Conservation (phyloP, 2,797 vertebrate genomes). For the Anas georgica region DNA sequence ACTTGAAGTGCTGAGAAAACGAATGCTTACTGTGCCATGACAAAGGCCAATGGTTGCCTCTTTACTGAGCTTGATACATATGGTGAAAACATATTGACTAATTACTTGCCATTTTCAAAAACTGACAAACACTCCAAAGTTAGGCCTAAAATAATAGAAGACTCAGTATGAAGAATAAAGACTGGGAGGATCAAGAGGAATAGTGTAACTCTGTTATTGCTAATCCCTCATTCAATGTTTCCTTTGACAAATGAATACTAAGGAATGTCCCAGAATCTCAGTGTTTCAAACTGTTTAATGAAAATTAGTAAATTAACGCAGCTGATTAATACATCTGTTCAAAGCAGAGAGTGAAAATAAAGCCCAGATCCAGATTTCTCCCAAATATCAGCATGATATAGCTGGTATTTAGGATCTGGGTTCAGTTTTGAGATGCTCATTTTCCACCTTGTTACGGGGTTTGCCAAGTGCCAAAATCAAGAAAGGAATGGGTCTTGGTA, state of each 20-base stretch:
- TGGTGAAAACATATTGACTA: constrained; percentile 67
- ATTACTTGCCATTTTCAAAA: constrained; percentile 72
- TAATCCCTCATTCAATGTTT: constrained; percentile 1
- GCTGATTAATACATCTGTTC: background rate
- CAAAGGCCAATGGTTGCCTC: constrained; percentile 65
- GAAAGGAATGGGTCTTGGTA: background rate
- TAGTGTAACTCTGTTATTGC: background rate
- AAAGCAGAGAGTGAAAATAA: background rate
- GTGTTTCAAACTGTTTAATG: background rate
- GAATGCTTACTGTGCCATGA: constrained; percentile 52
- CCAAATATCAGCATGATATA: background rate
- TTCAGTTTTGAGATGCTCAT: background rate
- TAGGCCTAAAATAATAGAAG: constrained; percentile 60
- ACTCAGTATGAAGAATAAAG: background rate
- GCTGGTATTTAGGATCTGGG: background rate
- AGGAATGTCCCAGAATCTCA: background rate
- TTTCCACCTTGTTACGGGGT: background rate
- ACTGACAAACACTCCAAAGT: constrained; percentile 72
- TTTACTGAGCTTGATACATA: constrained; percentile 50
- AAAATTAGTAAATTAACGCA: background rate
- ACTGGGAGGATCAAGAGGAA: constrained; percentile 10
- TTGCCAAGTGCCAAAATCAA: background rate
- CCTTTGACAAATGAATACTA: background rate
- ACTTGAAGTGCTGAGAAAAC: constrained; percentile 55
- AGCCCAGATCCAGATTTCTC: background rate